Evolutionary conservation across 1,140 invertebrate species (phyloP).

Genomic region (Drosophila chauvacae): DNA sequence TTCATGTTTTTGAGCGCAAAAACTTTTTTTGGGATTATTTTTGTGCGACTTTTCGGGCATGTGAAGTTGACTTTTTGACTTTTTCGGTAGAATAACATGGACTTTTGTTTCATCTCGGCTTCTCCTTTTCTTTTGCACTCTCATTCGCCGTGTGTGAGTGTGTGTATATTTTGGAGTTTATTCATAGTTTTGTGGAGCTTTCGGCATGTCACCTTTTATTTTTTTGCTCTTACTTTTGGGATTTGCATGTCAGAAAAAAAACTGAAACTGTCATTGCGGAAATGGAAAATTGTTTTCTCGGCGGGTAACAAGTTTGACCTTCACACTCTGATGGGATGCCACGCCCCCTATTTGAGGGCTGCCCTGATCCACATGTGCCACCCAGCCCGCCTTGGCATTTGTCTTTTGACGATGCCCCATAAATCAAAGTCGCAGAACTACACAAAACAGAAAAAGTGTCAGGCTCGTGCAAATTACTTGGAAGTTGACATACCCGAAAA

Average conservation of each 20-base stretch:
- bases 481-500: slow-evolving; percentile 62
- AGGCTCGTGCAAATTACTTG: slow-evolving; percentile 81
- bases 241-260: slow-evolving; percentile 36
- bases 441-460: slow-evolving; percentile 70
- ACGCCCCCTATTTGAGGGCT: slow-evolving; percentile 22
- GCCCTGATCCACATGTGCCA: slow-evolving; percentile 24
- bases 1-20: slow-evolving; percentile 77
- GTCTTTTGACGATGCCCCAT: slow-evolving; percentile 50
- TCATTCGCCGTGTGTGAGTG: background rate
- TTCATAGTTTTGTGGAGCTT: slow-evolving; percentile 50
- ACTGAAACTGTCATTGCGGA: slow-evolving; percentile 37
- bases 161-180: slow-evolving; percentile 19
- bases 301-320: slow-evolving; percentile 55
- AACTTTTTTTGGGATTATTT: slow-evolving; percentile 82
- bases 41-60: slow-evolving; percentile 77
- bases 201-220: slow-evolving; percentile 36
- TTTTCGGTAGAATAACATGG: slow-evolving; percentile 78
- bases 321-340: slow-evolving; percentile 50
- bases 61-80: slow-evolving; percentile 81
- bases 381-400: slow-evolving; percentile 6
- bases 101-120: slow-evolving; percentile 75
- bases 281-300: slow-evolving; percentile 49
- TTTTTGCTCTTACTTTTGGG: background rate
- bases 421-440: slow-evolving; percentile 79
- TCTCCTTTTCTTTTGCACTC: slow-evolving; percentile 29